A percentile compares a stretch with the other conserved stretches of the same genome.
These are phyloP conservation scores for Conus ventricosus DNA, from an alignment of 1,140 invertebrate species.

Conservation along the genomic window DNA sequence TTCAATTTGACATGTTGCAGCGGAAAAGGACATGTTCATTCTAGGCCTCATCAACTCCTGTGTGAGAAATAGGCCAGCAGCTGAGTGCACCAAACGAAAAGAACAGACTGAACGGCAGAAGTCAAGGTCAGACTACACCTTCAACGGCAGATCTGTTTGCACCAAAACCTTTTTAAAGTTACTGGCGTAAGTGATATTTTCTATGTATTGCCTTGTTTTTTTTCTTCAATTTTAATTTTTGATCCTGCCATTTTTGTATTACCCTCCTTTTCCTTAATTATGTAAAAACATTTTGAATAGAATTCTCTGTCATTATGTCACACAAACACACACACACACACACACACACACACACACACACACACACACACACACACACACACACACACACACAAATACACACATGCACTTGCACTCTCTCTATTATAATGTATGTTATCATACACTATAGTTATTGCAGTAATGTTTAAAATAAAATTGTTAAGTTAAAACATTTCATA, in stretches of 20 bases:
- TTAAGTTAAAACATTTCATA: not conserved
- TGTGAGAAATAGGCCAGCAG: not conserved
- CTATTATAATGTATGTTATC: not conserved
- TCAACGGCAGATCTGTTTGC: slow-evolving; percentile 2
- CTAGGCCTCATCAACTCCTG: not conserved
- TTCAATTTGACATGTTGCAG: not conserved
- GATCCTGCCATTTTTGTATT: not conserved
- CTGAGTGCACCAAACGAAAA: not conserved
- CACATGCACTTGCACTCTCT: not conserved
- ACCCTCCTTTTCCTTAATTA: not conserved
- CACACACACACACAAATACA: no score
- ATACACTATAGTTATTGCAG: not conserved
- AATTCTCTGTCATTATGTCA: no score
- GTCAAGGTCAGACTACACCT: not conserved
- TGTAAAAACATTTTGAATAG: not conserved
- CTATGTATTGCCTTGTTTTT: no score
- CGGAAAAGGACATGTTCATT: not conserved
- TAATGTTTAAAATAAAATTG: not conserved
- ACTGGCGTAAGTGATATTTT: not conserved
- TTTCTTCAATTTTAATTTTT: no score
- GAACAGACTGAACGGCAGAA: not conserved
- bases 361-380: no score
- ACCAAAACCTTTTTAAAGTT: not conserved
- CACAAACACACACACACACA: not conserved
- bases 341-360: not conserved